These are phyloP conservation scores for Drosophila sordidapex DNA, from an alignment of 2,888 invertebrate genomes.

Conservation along the genomic window DNA sequence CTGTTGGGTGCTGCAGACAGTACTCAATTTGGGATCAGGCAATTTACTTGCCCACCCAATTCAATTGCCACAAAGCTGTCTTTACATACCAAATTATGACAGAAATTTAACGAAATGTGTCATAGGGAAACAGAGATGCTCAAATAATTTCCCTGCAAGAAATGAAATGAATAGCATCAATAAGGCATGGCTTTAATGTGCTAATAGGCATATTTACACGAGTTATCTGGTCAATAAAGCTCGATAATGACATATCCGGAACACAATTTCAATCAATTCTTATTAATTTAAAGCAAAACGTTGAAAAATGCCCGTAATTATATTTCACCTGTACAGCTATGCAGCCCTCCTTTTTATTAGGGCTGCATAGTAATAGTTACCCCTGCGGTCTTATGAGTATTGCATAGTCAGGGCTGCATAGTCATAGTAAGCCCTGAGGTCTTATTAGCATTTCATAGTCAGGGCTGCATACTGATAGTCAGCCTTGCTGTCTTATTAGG, in stretches of 20 bases:
- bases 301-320: not conserved
- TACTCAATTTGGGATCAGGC: conserved; percentile 4
- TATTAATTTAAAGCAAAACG: not conserved
- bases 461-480: not conserved
- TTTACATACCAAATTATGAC: not conserved
- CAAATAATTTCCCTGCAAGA: not conserved
- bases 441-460: not conserved
- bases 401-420: not conserved
- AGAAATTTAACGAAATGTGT: not conserved
- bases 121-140: too few species aligned
- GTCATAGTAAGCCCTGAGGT: accelerated
- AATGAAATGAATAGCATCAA: not conserved
- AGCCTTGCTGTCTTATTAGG: accelerated
- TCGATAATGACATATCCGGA: too few species aligned
- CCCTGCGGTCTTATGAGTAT: accelerated
- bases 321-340: not conserved
- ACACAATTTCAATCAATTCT: not conserved
- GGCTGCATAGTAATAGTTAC: not conserved
- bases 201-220: not conserved
- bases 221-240: not conserved
- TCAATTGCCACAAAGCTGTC: not conserved
- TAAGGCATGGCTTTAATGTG: not conserved
- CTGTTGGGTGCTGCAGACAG: conserved; percentile 11
- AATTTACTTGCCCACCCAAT: conserved; percentile 24
- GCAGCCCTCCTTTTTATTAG: not conserved